Evolutionary conservation across 2,113 vertebrate genomes (phyloP).

Genomic region (Antigone vipio): DNA sequence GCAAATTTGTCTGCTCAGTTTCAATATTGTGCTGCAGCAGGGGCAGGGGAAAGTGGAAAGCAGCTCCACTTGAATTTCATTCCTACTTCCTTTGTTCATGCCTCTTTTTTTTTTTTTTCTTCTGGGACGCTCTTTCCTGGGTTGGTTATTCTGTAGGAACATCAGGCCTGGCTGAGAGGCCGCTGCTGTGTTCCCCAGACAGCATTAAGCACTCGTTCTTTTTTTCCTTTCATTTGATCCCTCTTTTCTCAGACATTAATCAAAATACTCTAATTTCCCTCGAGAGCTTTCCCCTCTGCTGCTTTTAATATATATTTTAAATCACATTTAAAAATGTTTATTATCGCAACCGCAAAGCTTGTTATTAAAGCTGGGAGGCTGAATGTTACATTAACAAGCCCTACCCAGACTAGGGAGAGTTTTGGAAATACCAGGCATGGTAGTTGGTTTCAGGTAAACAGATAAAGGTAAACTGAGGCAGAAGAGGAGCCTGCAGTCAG

Average conservation of each 20-base stretch:
- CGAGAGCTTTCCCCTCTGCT: neutral
- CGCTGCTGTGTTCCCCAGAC: neutral
- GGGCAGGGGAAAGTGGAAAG: neutral
- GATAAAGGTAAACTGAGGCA: neutral
- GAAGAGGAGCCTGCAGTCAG: neutral
- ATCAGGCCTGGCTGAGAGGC: neutral
- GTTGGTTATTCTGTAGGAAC: neutral
- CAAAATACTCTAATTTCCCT: neutral
- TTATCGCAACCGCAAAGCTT: neutral
- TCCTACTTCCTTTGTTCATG: neutral
- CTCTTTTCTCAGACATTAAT: conserved; percentile 1
- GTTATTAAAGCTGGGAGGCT: neutral
- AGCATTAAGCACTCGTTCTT: neutral
- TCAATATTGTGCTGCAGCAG: neutral
- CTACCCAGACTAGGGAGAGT: neutral
- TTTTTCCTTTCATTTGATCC: neutral
- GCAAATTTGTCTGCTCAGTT: neutral
- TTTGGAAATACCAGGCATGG: neutral
- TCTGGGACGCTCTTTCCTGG: neutral
- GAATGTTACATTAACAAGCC: neutral
- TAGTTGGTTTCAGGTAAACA: neutral
- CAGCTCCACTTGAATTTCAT: neutral
- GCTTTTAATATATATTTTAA: neutral
- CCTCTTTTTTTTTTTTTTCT: neutral
- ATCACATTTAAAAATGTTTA: neutral